Base-by-base conservation (phyloP, 2,113 vertebrate genomes). In the Chrysochloris asiatica region DNA sequence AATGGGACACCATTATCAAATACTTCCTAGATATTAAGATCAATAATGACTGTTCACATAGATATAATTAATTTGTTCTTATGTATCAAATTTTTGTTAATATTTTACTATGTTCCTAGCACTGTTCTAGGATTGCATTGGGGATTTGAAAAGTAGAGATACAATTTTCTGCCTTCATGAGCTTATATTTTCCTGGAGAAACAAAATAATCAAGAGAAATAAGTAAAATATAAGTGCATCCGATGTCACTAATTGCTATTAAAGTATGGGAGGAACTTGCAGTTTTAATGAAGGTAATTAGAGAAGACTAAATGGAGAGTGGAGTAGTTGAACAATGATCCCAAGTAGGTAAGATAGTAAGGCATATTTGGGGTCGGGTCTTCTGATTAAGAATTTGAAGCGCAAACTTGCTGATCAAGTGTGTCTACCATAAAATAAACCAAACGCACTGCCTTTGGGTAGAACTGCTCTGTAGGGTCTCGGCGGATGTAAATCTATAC, bases 31-130 rank as follows among this genome's bases (percentile, higher is more conserved):
- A 61, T 52, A 13, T 38, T 54, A 83, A 81, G 16, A 21, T 56
- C 54, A 81, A 21, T n/a, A 56, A 13, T 56, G 54, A 19, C 14
- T 14, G 76, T 3, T 21, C 52, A 36, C 50, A 8, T 14, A 13
- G 16, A 82, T 45, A 83, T 61, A 45, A 33, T 93, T 91, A 21
- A 69, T 82, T 90, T 82, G 33, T 19, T 89, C 61, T 63, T 85
- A 71, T 89, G 89, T 30, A 79, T 50, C n/a, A 86, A 36, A 67
- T 48, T 36, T 56, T 86, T 17, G 59, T 86, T 28, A 43, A 69
- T 87, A 41, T 36, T 59, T 43, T 69, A 56, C 47, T 75, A 77
- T 77, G 30, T 24, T 28, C 21, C 71, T 36, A 83, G 12, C 28
- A 52, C 19, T 71, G 6, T 87, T 72, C 69, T 83, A 82, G 75